Base-by-base conservation (phyloP, 2,113 vertebrate genomes). In the Rhinichthys klamathensis region DNA sequence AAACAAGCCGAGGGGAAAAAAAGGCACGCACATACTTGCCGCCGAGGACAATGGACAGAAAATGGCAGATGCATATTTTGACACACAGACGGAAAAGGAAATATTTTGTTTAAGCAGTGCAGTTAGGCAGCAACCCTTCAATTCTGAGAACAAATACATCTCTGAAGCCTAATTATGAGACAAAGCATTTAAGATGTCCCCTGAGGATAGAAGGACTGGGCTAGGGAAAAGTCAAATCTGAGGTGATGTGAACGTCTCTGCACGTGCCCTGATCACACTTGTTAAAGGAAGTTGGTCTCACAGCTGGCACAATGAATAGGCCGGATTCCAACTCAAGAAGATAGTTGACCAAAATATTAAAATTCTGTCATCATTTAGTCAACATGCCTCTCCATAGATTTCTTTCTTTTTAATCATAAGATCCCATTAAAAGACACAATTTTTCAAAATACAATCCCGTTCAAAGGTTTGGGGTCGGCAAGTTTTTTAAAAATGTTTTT, bases 131-230 rank as follows among this genome's bases (percentile, higher is more conserved):
- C 90, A 90, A 92, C 18, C 87, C 89, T 92, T 90, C 72, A 91
- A 92, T 89, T 91, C 89, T 89, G 74, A 93, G 90, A 58, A 93
- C 91, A 92, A 93, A 94, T 90, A 91, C 87, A 89, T 90, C 93
- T 91, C 88, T 70, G 11, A 56, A 75, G 44, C 89, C 91, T 90
- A 92, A 89, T 93, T 93, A 92, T 89, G 89, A 93, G 93, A 93
- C 92, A 90, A 89, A 85, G 90, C 92, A 89, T 92, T 93, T 92
- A 92, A 89, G 89, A 35, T 89, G 83, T 92, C 91, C 91, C 90
- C 88, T 80, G 44, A 92, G 88, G 89, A 89, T 84, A 91, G 89
- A 92, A 90, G 88, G 84, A 69, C 82, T 41, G 69, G 11, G 60
- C 51, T 44, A 46, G 35, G 35, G 23, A 58, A 58, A 51, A 61